Evolutionary conservation across 2,888 invertebrate genomes (phyloP).

Genomic region (Salpingus planirostris): DNA sequence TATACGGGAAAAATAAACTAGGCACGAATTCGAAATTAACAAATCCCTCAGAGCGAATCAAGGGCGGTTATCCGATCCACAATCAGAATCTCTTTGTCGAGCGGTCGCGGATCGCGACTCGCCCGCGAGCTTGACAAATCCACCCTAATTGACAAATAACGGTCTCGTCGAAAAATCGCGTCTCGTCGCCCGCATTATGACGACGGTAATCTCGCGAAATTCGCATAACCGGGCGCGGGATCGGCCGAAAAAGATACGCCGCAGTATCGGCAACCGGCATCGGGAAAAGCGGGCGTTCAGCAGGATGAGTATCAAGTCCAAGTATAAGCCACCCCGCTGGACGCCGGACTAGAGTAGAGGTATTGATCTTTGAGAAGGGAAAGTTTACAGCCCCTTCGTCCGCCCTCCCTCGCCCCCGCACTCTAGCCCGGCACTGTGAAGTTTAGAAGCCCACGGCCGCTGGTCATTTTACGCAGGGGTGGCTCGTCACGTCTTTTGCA

Average conservation of each 20-base stretch:
- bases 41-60: no score
- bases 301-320: conserved; percentile 23
- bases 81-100: no score
- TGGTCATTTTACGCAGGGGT: conserved; percentile 41
- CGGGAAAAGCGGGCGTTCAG: conserved; percentile 7
- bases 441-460: conserved; percentile 43
- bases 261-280: no score
- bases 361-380: conserved; percentile 46
- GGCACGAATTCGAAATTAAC: no score
- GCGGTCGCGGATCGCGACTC: no score
- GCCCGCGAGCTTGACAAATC: no score
- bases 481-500: conserved; percentile 38
- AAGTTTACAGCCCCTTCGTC: conserved; percentile 42
- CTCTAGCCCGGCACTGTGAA: conserved; percentile 28
- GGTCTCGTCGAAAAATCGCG: no score
- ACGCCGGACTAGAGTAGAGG: conserved; percentile 41
- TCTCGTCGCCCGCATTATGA: no score
- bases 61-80: no score
- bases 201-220: no score
- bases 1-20: neutral
- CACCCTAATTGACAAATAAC: no score
- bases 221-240: no score
- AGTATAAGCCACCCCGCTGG: conserved; percentile 31
- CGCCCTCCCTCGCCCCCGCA: conserved; percentile 13
- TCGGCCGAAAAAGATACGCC: conserved; percentile 6